Evolutionary conservation across 1,140 invertebrate species (phyloP).

Genomic region (Drusus annulatus): DNA sequence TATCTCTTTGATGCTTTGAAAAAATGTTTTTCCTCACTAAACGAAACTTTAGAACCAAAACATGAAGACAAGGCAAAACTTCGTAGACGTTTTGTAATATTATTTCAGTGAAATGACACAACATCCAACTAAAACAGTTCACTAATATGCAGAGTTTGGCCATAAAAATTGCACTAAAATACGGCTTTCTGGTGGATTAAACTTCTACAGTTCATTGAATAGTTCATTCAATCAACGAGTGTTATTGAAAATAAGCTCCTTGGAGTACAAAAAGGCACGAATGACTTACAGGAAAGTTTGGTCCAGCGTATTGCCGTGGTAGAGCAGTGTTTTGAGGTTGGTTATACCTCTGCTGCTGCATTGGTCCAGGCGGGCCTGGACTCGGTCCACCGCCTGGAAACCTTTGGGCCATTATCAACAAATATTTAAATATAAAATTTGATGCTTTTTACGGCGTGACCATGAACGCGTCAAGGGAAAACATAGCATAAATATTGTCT

Average conservation of each 20-base stretch:
- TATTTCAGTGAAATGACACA: too few relatives aligned
- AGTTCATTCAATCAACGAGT: not conserved
- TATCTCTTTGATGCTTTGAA: too few relatives aligned
- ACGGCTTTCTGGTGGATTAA: too few relatives aligned
- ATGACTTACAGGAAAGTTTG: constrained; percentile 74
- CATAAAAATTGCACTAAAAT: too few relatives aligned
- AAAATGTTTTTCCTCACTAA: too few relatives aligned
- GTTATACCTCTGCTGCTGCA: constrained; percentile 73
- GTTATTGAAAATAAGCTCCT: not conserved
- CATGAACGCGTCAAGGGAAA: not conserved
- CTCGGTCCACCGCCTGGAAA: constrained; percentile 74
- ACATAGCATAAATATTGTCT: not conserved
- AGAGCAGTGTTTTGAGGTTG: constrained; percentile 72
- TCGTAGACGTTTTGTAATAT: too few relatives aligned
- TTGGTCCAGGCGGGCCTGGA: constrained; percentile 72
- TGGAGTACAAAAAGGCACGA: not conserved
- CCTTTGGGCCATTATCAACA: constrained; percentile 73
- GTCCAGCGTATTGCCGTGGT: constrained; percentile 73
- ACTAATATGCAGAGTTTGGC: too few relatives aligned
- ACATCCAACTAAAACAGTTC: too few relatives aligned
- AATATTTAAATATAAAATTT: not conserved
- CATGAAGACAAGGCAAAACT: too few relatives aligned
- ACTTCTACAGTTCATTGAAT: not conserved
- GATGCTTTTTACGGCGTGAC: not conserved
- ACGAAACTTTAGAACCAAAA: too few relatives aligned